Conservation (phyloP, 2,113 vertebrate species). For the Cyanoramphus novaezelandiae region DNA sequence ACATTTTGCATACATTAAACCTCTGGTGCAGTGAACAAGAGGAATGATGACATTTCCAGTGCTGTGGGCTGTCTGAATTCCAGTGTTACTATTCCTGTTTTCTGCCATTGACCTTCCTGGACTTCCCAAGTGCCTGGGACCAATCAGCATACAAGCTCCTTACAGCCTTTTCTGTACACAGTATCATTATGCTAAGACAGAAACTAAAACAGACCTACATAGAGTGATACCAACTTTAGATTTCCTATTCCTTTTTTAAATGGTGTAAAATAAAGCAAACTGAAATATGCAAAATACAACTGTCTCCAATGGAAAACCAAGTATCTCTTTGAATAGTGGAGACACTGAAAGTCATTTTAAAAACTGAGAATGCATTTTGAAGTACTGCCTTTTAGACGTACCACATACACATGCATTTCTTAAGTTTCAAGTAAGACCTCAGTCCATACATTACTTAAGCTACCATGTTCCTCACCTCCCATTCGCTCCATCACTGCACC, state of each 20-base stretch:
- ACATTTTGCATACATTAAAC: not conserved
- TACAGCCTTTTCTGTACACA: not conserved
- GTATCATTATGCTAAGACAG: not conserved
- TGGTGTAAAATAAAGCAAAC: not conserved
- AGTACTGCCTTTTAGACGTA: not conserved
- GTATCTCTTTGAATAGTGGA: not conserved
- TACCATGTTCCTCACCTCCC: slow-evolving; percentile 78
- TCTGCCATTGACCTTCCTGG: not conserved
- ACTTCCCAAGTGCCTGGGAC: not conserved
- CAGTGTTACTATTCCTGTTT: not conserved
- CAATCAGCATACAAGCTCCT: not conserved
- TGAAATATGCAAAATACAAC: not conserved
- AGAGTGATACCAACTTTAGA: not conserved
- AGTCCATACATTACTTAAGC: not conserved
- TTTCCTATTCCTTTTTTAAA: fast-evolving
- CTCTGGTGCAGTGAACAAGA: not conserved
- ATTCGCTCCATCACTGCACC: slow-evolving; percentile 95
- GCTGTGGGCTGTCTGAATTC: not conserved
- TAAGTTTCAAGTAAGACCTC: not conserved
- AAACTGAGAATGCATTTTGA: not conserved
- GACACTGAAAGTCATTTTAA: not conserved
- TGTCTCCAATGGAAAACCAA: not conserved
- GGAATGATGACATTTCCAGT: not conserved
- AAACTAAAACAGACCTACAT: not conserved
- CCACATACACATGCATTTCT: not conserved